Evolutionary conservation across 2,113 vertebrate genomes (phyloP).

Genomic region (Gallinago media): DNA sequence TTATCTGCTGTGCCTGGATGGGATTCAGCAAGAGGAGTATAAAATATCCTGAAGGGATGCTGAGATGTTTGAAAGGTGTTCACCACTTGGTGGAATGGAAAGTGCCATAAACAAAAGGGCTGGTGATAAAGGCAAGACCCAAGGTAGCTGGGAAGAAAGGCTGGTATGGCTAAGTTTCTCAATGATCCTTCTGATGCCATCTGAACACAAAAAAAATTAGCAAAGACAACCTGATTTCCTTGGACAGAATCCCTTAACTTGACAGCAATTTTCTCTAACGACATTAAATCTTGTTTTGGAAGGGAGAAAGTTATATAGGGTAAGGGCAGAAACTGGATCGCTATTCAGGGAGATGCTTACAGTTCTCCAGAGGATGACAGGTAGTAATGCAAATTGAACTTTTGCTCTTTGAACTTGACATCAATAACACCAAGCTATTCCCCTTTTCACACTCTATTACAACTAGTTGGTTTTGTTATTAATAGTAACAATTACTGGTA

Average conservation of each 20-base stretch:
- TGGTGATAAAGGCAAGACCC: not conserved
- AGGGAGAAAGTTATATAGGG: not conserved
- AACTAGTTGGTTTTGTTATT: not conserved
- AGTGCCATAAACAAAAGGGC: not conserved
- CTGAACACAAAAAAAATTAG: not conserved
- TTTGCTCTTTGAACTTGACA: not conserved
- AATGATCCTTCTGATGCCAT: not conserved
- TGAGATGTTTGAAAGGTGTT: not conserved
- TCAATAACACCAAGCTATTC: not conserved
- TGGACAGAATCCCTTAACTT: not conserved
- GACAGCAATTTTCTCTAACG: not conserved
- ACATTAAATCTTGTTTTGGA: slow-evolving; percentile 6
- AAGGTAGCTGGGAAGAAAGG: not conserved
- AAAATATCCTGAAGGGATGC: not conserved
- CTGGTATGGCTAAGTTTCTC: not conserved
- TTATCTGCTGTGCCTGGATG: not conserved
- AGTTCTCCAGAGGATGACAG: not conserved
- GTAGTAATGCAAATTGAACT: not conserved
- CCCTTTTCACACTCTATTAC: not conserved
- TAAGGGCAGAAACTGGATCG: slow-evolving; percentile 16
- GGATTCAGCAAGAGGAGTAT: not conserved
- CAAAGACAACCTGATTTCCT: not conserved
- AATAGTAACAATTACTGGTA: not conserved
- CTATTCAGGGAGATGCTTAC: not conserved
- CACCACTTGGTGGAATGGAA: not conserved